Percentiles rank a stretch among this genome's conserved stretches.
Evolutionary conservation across 2,113 vertebrate genomes (phyloP).

Genomic region (Egretta garzetta): DNA sequence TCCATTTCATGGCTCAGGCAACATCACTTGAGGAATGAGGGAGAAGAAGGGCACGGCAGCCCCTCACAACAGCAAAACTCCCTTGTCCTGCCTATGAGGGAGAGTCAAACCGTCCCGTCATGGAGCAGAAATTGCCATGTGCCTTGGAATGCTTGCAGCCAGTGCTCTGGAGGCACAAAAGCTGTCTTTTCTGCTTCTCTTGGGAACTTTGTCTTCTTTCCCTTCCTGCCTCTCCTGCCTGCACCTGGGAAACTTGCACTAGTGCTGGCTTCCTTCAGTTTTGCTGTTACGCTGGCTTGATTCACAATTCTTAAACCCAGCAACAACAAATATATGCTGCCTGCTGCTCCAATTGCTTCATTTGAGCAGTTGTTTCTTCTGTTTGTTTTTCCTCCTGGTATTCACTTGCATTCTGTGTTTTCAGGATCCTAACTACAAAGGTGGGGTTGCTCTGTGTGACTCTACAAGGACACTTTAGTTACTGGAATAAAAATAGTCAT

Average conservation of each 20-base stretch:
- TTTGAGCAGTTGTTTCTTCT: background rate
- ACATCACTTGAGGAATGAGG: background rate
- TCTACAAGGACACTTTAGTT: background rate
- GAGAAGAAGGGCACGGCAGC: background rate
- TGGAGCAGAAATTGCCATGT: background rate
- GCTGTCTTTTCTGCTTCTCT: background rate
- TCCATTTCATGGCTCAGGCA: background rate
- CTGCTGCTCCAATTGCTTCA: background rate
- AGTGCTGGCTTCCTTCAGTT: background rate
- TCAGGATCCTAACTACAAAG: background rate
- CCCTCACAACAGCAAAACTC: background rate
- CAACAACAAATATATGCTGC: background rate
- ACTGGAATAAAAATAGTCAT: background rate
- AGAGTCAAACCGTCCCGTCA: no score
- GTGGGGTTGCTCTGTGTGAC: background rate
- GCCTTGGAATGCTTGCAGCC: background rate
- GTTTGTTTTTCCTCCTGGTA: background rate
- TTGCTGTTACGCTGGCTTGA: background rate
- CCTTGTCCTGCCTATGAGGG: fast-evolving
- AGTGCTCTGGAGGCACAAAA: background rate
- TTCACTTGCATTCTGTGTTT: background rate
- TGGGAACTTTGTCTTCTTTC: background rate
- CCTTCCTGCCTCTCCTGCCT: background rate
- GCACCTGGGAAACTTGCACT: background rate
- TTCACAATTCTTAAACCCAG: background rate